These are phyloP conservation scores for Gymnoscelis rufifasciata DNA, from an alignment of 2,888 invertebrate species.

Conservation along the genomic window DNA sequence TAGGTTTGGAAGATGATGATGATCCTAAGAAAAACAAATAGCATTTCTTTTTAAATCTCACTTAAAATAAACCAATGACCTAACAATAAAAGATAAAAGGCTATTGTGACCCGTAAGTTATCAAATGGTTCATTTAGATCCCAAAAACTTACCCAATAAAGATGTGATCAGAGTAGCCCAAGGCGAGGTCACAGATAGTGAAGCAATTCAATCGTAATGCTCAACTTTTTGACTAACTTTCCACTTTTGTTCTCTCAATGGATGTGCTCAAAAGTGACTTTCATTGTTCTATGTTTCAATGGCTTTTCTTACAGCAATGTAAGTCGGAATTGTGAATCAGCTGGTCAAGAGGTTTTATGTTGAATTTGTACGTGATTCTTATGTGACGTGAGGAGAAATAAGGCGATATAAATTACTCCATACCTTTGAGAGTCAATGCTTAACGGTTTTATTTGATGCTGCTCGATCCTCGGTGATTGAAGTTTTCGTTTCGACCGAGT, in stretches of 20 bases:
- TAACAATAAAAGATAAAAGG: neutral
- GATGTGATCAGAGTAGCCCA: neutral
- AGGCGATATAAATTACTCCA: too few relatives aligned
- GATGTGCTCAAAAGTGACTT: constrained; percentile 12
- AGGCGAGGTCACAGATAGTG: constrained; percentile 10
- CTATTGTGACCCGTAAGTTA: neutral
- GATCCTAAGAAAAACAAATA: too few relatives aligned
- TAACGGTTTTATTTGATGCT: too few relatives aligned
- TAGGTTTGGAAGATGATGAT: too few relatives aligned
- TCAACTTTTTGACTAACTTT: constrained; percentile 17
- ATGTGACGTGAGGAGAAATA: too few relatives aligned
- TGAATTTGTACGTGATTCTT: too few relatives aligned
- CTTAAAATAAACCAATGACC: neutral
- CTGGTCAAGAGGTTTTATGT: too few relatives aligned
- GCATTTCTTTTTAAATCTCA: too few relatives aligned
- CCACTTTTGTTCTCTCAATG: constrained; percentile 14
- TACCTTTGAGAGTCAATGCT: too few relatives aligned
- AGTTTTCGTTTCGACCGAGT: too few relatives aligned
- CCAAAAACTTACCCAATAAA: constrained; percentile 4
- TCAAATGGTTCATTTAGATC: neutral
- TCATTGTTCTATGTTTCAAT: constrained; percentile 4
- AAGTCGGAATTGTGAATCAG: neutral
- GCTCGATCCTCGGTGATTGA: too few relatives aligned
- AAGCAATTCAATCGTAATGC: constrained; percentile 18
- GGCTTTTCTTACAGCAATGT: neutral